Base-by-base conservation (phyloP, 2,888 invertebrate genomes). In the Harpalus rufipes region DNA sequence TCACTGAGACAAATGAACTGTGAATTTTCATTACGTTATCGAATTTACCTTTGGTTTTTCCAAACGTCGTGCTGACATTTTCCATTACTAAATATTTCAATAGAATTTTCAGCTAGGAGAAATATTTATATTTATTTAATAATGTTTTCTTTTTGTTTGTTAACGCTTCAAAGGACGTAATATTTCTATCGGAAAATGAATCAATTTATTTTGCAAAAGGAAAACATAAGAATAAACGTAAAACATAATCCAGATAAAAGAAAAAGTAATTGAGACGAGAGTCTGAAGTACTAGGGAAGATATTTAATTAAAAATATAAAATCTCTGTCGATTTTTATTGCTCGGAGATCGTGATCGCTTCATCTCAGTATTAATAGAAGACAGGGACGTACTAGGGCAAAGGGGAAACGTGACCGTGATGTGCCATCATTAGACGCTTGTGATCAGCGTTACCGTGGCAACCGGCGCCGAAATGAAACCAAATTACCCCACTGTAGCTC, bases 351-450 rank as follows among this genome's bases (percentile, higher is more conserved):
- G 72, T 74, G 72, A 74, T 74, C 72, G 44, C 51, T 74, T 74
- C 72, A 44, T 74, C 44, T 74, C 41, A 51, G 51, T 41, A 44
- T 74, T 16, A 68, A 68, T 68, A 68, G 41, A 63, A 25, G 63
- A 68, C 68, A 68, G 68, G 7, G 68, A 14, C 68, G 68, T n/a
- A 68, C 68, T 68, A 74, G 72, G 44, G 72, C 72, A 44, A 68
- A 68, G 41, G 72, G 72, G 72, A 74, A 74, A 44, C 44, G 72
- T 74, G 80, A 80, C 25, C 41, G 61, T 61, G 63, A 81, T 44
- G 63, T 63, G 81, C 18, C 65, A 81, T 81, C 81, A 81, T 81
- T 81, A 81, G 63, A 81, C 59, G 81, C 51, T 65, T 80, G 80
- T 80, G 44, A 41, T 81, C 63, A 61, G 44, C 81, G 61, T 81